These are phyloP conservation scores for Sitta carolinensis DNA, from an alignment of 2,797 vertebrate genomes.

Conservation along the genomic window DNA sequence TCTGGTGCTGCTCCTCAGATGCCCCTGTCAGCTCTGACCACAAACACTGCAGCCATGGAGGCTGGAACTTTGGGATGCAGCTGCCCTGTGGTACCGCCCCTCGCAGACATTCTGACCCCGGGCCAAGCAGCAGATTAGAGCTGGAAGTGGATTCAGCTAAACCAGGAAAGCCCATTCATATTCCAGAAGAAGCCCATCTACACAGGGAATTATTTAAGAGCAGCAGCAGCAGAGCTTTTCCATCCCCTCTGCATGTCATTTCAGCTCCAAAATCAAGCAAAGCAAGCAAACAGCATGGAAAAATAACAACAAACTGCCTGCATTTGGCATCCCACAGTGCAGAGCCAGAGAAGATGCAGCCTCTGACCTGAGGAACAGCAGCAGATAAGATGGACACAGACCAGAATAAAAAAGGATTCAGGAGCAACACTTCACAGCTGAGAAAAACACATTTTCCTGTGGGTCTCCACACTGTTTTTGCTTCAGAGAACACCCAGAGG, in stretches of 20 bases:
- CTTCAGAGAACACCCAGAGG: not conserved
- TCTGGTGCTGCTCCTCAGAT: not conserved
- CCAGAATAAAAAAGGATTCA: not conserved
- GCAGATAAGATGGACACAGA: not conserved
- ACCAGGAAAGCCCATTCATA: not conserved
- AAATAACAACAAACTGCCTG: slow-evolving; percentile 29
- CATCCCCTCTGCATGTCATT: not conserved
- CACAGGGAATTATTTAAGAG: slow-evolving; percentile 2
- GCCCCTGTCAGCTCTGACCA: not conserved
- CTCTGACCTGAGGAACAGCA: slow-evolving; percentile 22
- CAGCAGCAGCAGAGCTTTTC: not conserved
- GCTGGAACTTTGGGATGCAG: not conserved
- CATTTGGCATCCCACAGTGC: not conserved
- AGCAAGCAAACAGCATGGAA: not conserved
- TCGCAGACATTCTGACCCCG: not conserved
- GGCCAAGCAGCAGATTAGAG: not conserved
- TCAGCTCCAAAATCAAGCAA: not conserved
- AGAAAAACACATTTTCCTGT: not conserved
- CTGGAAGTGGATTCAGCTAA: not conserved
- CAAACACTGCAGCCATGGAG: not conserved
- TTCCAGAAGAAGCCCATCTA: not conserved
- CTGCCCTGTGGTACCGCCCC: not conserved
- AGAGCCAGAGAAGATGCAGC: not conserved
- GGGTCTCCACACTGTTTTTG: not conserved
- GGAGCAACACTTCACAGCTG: not conserved